These are phyloP conservation scores for Tetrax tetrax DNA, from an alignment of 2,113 vertebrate species.

Conservation along the genomic window DNA sequence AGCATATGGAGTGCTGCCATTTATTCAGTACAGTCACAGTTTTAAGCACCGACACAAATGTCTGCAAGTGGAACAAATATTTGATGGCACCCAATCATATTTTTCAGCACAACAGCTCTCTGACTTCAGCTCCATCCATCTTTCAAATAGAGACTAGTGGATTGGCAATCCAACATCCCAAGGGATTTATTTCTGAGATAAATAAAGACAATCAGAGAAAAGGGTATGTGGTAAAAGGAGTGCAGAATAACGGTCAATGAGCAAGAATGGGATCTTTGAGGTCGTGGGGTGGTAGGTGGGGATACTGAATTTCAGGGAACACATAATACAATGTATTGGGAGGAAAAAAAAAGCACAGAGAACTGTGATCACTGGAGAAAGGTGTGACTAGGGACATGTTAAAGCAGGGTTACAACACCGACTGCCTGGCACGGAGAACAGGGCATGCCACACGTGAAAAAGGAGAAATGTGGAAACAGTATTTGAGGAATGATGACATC, in stretches of 20 bases:
- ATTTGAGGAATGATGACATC: not conserved
- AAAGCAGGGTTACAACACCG: not conserved
- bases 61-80: not conserved
- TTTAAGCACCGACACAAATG: not conserved
- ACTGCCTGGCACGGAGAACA: not conserved
- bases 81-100: not conserved
- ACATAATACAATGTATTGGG: too few species aligned
- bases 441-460: not conserved
- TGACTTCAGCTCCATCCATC: not conserved
- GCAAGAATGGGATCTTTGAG: not conserved
- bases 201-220: not conserved
- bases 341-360: not conserved
- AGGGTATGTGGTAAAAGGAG: not conserved
- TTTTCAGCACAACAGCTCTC: not conserved
- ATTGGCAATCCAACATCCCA: not conserved
- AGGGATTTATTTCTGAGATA: not conserved
- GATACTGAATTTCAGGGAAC: not conserved
- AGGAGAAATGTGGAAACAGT: not conserved
- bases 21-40: not conserved
- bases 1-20: not conserved
- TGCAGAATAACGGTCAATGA: not conserved
- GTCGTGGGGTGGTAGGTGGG: not conserved
- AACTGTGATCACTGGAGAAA: not conserved
- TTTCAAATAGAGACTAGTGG: not conserved
- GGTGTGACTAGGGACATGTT: not conserved